Percentiles rank a stretch among this genome's conserved stretches.
phyloP scores from a whole-genome alignment of 2,888 invertebrate genomes.

The Calliphora vomitoria region DNA sequence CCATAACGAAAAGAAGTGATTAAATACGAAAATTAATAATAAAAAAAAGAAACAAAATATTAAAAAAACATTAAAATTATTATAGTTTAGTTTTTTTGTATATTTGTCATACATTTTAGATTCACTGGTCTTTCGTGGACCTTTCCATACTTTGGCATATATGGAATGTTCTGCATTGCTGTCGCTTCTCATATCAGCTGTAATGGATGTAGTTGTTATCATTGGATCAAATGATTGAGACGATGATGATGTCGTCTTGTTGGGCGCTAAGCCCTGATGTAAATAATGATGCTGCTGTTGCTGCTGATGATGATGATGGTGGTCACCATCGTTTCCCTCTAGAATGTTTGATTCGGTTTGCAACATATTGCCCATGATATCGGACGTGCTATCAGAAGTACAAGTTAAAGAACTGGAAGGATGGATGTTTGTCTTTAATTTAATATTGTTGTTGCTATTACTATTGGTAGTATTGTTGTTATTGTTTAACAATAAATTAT shows the following conservation, averaged over 20 bases:
- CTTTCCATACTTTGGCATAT: constrained; percentile 85
- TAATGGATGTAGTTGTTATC: constrained; percentile 70
- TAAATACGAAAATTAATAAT: constrained; percentile 43
- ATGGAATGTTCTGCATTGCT: constrained; percentile 82
- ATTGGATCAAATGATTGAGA: constrained; percentile 69
- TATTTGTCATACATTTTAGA: constrained; percentile 83
- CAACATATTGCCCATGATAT: constrained; percentile 74
- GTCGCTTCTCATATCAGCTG: constrained; percentile 76
- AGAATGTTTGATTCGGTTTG: constrained; percentile 67
- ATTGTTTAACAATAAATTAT: constrained; percentile 74
- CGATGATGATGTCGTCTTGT: constrained; percentile 49
- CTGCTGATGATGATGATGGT: constrained; percentile 35
- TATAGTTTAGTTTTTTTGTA: background rate
- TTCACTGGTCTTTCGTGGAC: constrained; percentile 84
- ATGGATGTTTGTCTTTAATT: constrained; percentile 83
- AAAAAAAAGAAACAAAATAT: constrained; percentile 10
- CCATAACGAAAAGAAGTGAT: constrained; percentile 12
- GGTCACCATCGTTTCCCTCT: constrained; percentile 78
- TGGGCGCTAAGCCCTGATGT: constrained; percentile 51
- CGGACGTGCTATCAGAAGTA: constrained; percentile 59
- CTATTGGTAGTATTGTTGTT: constrained; percentile 73
- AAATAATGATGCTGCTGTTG: constrained; percentile 56
- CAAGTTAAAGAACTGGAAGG: constrained; percentile 76
- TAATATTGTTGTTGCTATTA: constrained; percentile 75
- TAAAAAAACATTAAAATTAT: background rate